Percentiles rank a stretch among this genome's conserved stretches.
These are phyloP conservation scores for Callospermophilus lateralis DNA, from an alignment of 2,113 vertebrate species.

Conservation along the genomic window DNA sequence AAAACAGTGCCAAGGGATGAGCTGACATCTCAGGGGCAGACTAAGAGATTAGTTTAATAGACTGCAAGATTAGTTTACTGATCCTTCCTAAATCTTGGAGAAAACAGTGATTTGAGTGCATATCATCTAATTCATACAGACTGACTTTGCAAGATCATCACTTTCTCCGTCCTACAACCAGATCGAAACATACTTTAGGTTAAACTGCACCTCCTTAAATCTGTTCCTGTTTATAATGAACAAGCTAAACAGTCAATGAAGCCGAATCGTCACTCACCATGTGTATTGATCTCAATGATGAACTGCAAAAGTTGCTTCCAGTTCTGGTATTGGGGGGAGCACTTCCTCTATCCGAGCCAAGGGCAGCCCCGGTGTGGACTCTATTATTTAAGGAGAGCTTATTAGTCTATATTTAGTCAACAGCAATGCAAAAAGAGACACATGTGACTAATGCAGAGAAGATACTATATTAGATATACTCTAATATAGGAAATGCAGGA, in stretches of 20 bases:
- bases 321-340: conserved; percentile 82
- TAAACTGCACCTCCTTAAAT: conserved; percentile 5
- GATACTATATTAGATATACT: neutral
- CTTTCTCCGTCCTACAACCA: neutral
- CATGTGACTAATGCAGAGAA: neutral
- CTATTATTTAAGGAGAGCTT: conserved; percentile 60
- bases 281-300: neutral
- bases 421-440: neutral
- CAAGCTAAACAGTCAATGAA: conserved; percentile 60
- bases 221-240: conserved; percentile 54
- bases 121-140: conserved; percentile 52
- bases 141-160: conserved; percentile 59
- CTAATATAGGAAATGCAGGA: neutral
- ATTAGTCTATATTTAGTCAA: conserved; percentile 56
- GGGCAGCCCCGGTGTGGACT: conserved; percentile 13
- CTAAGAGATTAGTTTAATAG: conserved; percentile 66
- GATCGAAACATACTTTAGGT: conserved; percentile 39
- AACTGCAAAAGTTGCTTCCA: conserved; percentile 28
- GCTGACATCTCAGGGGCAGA: conserved; percentile 54
- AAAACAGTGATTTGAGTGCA: conserved; percentile 73
- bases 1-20: conserved; percentile 48
- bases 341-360: neutral
- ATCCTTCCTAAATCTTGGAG: conserved; percentile 63
- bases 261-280: conserved; percentile 39
- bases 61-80: conserved; percentile 63